phyloP scores from a whole-genome alignment of 2,888 invertebrate species.

The Chalcosyrphus nemorum region DNA sequence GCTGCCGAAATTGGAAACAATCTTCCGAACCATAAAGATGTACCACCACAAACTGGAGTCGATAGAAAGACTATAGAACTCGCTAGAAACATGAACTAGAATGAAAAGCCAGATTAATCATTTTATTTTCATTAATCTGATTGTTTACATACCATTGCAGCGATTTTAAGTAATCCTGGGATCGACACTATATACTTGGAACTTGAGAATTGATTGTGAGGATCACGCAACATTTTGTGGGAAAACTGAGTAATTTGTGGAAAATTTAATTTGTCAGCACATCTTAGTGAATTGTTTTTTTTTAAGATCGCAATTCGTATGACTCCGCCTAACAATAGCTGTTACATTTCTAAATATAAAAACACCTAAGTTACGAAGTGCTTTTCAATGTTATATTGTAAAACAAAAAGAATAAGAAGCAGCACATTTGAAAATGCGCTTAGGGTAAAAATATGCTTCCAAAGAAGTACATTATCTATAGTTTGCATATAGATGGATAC shows the following conservation, averaged over 20 bases:
- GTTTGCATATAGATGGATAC: no score
- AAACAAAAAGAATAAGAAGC: no score
- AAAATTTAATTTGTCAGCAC: neutral
- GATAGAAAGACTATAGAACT: conserved; percentile 51
- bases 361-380: conserved; percentile 5
- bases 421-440: neutral
- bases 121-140: neutral
- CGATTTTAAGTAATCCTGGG: conserved; percentile 17
- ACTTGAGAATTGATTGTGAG: conserved; percentile 10
- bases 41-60: conserved; percentile 47
- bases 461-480: no score
- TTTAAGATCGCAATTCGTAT: neutral
- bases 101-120: conserved; percentile 3
- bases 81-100: conserved; percentile 29
- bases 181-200: conserved; percentile 17
- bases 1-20: conserved; percentile 52
- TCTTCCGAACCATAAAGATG: conserved; percentile 39
- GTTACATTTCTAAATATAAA: conserved; percentile 9
- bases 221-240: neutral
- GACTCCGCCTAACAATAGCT: neutral
- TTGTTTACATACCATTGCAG: conserved; percentile 18
- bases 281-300: neutral
- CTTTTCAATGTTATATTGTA: conserved; percentile 10
- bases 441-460: neutral
- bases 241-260: neutral